These are phyloP conservation scores for Ormyrus labotus DNA, from an alignment of 2,888 invertebrate species.

Conservation along the genomic window DNA sequence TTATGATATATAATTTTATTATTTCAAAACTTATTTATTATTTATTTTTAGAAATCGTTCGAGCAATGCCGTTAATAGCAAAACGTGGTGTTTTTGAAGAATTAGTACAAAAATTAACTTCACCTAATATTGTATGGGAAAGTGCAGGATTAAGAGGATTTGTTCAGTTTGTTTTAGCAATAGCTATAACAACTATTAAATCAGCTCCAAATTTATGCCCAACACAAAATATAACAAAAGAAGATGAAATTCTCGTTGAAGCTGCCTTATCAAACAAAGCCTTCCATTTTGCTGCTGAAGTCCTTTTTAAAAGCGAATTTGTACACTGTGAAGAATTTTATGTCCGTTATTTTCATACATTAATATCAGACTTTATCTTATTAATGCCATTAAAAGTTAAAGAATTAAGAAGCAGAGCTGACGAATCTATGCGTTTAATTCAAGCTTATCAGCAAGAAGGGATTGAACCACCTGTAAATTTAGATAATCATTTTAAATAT, in stretches of 20 bases:
- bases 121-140: constrained; percentile 76
- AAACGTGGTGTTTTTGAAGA: constrained; percentile 75
- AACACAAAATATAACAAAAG: constrained; percentile 80
- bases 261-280: constrained; percentile 87
- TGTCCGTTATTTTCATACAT: constrained; percentile 87
- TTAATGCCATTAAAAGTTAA: constrained; percentile 94
- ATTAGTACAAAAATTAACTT: constrained; percentile 80
- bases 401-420: constrained; percentile 88
- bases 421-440: constrained; percentile 90
- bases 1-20: constrained; percentile 28
- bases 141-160: constrained; percentile 80
- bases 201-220: constrained; percentile 79
- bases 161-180: constrained; percentile 83
- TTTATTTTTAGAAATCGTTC: constrained; percentile 68
- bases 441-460: constrained; percentile 87
- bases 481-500: constrained; percentile 89
- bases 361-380: constrained; percentile 94
- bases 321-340: constrained; percentile 89
- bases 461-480: constrained; percentile 84
- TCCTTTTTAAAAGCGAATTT: constrained; percentile 83
- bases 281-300: constrained; percentile 87
- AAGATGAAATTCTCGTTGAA: constrained; percentile 89
- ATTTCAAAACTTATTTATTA: constrained; percentile 6
- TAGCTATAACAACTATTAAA: constrained; percentile 82
- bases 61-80: constrained; percentile 70